phyloP scores from a whole-genome alignment of 1,140 invertebrate genomes.

The Ostrea edulis region DNA sequence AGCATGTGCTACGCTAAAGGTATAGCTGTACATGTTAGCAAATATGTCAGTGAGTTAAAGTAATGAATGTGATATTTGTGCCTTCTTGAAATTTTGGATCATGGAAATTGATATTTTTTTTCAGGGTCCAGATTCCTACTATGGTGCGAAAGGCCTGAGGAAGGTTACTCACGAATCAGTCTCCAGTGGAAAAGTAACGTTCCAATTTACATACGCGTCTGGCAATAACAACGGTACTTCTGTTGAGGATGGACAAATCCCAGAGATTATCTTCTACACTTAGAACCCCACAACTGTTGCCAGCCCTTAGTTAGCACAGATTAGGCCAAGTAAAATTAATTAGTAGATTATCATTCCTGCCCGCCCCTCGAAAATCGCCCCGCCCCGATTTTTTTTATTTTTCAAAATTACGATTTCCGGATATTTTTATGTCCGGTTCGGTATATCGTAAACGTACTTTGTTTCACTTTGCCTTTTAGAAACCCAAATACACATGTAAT shows the following conservation, averaged over 20 bases:
- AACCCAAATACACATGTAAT: too few species aligned
- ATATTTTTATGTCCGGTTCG: too few species aligned
- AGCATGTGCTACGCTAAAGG: slow-evolving; percentile 90
- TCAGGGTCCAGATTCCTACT: slow-evolving; percentile 92
- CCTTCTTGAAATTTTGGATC: not conserved
- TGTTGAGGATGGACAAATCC: slow-evolving; percentile 94
- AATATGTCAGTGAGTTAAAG: not conserved
- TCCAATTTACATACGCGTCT: slow-evolving; percentile 91
- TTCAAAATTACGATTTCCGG: too few species aligned
- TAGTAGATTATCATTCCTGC: too few species aligned
- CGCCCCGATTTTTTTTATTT: too few species aligned
- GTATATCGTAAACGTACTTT: too few species aligned
- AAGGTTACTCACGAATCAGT: slow-evolving; percentile 89
- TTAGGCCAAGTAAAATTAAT: too few species aligned
- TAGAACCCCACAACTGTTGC: slow-evolving; percentile 53
- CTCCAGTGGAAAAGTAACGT: slow-evolving; percentile 87
- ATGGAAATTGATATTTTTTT: slow-evolving; percentile 53
- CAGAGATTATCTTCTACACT: slow-evolving; percentile 91
- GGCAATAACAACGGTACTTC: slow-evolving; percentile 95
- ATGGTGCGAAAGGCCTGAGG: slow-evolving; percentile 90
- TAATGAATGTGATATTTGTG: not conserved
- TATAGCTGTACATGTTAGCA: slow-evolving; percentile 74
- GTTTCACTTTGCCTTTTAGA: too few species aligned
- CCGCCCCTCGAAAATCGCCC: too few species aligned
- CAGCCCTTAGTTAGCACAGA: too few species aligned